Base-by-base conservation (phyloP, 2,113 vertebrate species). In the Diphyllodes magnificus region DNA sequence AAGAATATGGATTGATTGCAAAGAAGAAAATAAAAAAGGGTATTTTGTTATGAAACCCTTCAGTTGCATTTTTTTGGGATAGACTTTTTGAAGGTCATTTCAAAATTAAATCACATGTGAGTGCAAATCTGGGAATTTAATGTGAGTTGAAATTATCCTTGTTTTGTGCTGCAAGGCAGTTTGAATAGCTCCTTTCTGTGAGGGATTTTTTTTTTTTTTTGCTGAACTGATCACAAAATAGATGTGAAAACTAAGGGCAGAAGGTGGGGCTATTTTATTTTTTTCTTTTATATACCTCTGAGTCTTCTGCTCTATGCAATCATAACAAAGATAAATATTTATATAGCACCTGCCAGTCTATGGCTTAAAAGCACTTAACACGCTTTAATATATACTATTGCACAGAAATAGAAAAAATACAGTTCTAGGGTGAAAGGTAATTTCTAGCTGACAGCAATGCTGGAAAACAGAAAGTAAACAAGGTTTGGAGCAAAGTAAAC, bases 311-410 rank as follows among this genome's bases (percentile, higher is more conserved):
- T 92, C 93, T 80, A 84, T 71, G 31, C 39, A 89, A 65, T 78
- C 61, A 50, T 69, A 95, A 77, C 56, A 95, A 82, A 73, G 80
- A 79, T 60, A 91, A 96, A 95, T 90, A 93, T 95, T 95, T 96
- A 90, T 82, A 78, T 77, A 94, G 44, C 71, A 96, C 68, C 92
- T 95, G 71, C 60, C 90, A 93, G 40, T 91, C 79, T 71, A 56
- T 56, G 30, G 60, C 31, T 88, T 88, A 64, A 93, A 93, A 93
- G 59, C 76, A 83, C 79, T 92, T 91, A 79, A 64, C 31, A 53
- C 4, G 1, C 71, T 94, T 71, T 14, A 70, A 66, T 57, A 82
- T 57, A 92, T 54, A 94, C 63, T 65, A 53, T 64, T 87, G n/a
- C 39, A 77, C 15, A 82, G 66, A 87, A 95, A 85, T 15, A 84